Base-by-base conservation (phyloP, 2,888 invertebrate genomes). In the Autographa pulchrina region DNA sequence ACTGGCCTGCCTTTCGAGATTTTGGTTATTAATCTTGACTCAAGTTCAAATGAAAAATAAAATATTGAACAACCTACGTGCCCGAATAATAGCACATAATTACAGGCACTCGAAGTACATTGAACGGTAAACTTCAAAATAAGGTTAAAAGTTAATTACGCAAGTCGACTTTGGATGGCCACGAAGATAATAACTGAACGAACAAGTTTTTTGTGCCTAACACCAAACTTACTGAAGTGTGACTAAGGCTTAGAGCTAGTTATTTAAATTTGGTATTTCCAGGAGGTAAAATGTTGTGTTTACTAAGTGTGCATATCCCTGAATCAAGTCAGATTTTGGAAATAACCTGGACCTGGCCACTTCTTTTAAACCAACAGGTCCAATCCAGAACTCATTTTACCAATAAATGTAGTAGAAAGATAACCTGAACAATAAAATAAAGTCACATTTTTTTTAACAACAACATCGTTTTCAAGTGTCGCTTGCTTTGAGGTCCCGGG, bases 91-190 rank as follows among this genome's bases (percentile, higher is more conserved):
- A 32, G 32, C 54, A 11, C 41, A 38, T 58, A 48, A 67, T 62
- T 62, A 41, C 38, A 18, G 62, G 35, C 38, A 65, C 65, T 74
- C 38, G 38, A 63, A 48, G 43, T 61, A 48, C 31, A 16, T 13
- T 63, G 25, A 65, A 65, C 61, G 48, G 58, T 68, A 68, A 77
- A 72, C 69, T 61, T 48, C 69, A 63, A 66, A 72, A 72, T 72
- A 74, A 68, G 61, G 62, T 78, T 65, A 60, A 61, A 64, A 65
- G 43, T 66, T 32, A 32, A 67, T 70, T 56, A 74, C 61, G 48
- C 64, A 72, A 79, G 31, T 20, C 9, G 58, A 35, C 31, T 63
- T 68, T 60, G 60, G 38, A 52, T 62, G 62, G 13, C 32, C 68
- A 25, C 16, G 52, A 64, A 66, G n/a, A 54, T 62, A 75, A 59